Evolutionary conservation across 1,140 invertebrate genomes (phyloP).

Genomic region (Condylostylus longicornis): DNA sequence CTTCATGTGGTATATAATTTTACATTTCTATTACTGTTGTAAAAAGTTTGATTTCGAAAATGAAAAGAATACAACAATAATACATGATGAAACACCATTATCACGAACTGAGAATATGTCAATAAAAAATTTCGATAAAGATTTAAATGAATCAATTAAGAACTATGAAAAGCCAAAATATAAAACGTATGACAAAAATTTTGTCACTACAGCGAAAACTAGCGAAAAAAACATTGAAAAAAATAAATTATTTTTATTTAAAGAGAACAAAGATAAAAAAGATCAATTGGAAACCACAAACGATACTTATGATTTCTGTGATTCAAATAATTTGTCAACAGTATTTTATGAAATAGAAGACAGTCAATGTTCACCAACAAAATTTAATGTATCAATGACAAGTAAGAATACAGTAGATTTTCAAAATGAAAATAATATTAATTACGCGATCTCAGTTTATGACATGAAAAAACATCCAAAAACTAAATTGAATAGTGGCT

Average conservation of each 20-base stretch:
- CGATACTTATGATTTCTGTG: constrained; percentile 1
- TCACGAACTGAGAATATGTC: neutral
- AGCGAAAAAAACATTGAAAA: constrained; percentile 4
- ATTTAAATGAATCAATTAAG: constrained; percentile 2
- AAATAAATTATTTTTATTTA: constrained; percentile 4
- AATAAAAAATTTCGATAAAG: too few relatives aligned
- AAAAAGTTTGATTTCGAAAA: neutral
- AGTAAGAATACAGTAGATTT: neutral
- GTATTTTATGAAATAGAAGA: constrained; percentile 4
- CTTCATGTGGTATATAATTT: constrained; percentile 4
- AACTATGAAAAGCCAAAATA: constrained; percentile 3
- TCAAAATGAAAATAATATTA: neutral
- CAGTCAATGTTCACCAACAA: neutral
- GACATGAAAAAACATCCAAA: too few relatives aligned
- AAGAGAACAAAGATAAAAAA: constrained; percentile 1
- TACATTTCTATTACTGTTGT: constrained; percentile 2
- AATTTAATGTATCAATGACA: neutral
- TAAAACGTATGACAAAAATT: constrained; percentile 4
- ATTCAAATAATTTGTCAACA: neutral
- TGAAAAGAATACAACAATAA: neutral
- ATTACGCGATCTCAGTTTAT: neutral
- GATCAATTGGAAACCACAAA: too few relatives aligned
- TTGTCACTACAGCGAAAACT: neutral
- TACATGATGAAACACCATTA: constrained; percentile 2
- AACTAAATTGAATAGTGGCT: neutral